Conservation (phyloP, 2,888 invertebrate species). For the Pseudolycoriella hygida region DNA sequence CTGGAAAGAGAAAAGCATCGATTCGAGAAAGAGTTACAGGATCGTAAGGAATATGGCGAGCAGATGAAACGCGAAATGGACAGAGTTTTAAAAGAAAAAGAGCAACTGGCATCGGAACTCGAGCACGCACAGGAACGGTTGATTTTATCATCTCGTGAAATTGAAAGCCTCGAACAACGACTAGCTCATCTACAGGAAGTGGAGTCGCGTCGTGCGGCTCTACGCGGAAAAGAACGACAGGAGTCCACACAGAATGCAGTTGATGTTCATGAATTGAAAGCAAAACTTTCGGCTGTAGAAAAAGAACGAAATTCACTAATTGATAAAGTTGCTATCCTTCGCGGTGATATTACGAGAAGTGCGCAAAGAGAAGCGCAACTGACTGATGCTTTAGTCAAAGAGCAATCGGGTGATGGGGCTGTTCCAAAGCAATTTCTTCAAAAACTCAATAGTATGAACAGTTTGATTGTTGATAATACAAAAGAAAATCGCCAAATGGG, state of each 20-base stretch:
- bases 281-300: conserved; percentile 17
- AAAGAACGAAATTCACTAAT: conserved; percentile 18
- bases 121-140: conserved; percentile 25
- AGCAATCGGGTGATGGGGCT: conserved; percentile 18
- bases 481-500: conserved; percentile 35
- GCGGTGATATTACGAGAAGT: conserved; percentile 24
- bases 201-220: conserved; percentile 22
- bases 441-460: conserved; percentile 34
- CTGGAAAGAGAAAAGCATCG: conserved; percentile 29
- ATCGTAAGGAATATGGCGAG: conserved; percentile 27
- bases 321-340: conserved; percentile 20
- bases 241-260: conserved; percentile 22
- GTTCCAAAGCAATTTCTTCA: conserved; percentile 27
- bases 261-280: conserved; percentile 22
- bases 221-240: conserved; percentile 23
- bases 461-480: conserved; percentile 30
- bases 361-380: conserved; percentile 24
- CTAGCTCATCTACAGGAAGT: conserved; percentile 26
- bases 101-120: conserved; percentile 21
- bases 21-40: conserved; percentile 25
- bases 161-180: conserved; percentile 32
- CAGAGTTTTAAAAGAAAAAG: conserved; percentile 23
- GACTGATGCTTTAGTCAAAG: conserved; percentile 22
- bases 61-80: conserved; percentile 27
- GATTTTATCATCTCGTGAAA: conserved; percentile 25